Evolutionary conservation across 1,140 invertebrate genomes (phyloP), one percentile per base, ranked within the genome.

Genomic region (Neodiprion lecontei): DNA sequence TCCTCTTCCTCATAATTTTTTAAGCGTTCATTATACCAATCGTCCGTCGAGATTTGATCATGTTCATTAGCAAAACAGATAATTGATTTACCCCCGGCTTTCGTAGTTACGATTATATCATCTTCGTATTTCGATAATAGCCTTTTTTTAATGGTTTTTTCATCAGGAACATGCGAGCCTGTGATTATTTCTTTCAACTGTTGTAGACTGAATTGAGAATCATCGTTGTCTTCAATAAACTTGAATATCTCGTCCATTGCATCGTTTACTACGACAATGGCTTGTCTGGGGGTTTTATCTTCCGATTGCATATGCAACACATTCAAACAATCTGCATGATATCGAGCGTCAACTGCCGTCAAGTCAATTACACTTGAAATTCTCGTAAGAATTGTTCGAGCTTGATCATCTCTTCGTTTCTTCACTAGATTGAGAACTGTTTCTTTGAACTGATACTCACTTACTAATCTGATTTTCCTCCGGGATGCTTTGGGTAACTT

Each of bases 161-260:
- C 50, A 14, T 53, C 50, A 53, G 50, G 50, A 53, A 53, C 50
- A 14, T 53, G 50, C 50, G 50, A 14, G n/a, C 50, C n/a, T n/a
- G 50, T 53, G 50, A 53, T 53, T 10, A 53, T 53, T 11, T 53
- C 50, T n/a, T n/a, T 53, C 1, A 53, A 53, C 50, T 53, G 50
- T 53, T 53, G 50, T 47, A 71, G 21, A 47, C 74, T 77, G 66
- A 79, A 79, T 76, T 80, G 72, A 70, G 69, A 79, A 73, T 79
- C 81, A 70, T 78, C 79, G 80, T 83, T 79, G 82, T 84, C 83
- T 81, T 84, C 83, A 76, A 83, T 83, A 72, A 83, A 84, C 80
- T 53, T 68, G 78, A 82, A 83, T 79, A 84, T 83, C 72, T 83
- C 75, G 68, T 80, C 74, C 80, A 83, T 85, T 78, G 80, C 83